A percentile compares a stretch with the other conserved stretches of the same genome.
These are phyloP conservation scores for Himalopsyche anomala DNA, from an alignment of 2,888 invertebrate species.

Conservation along the genomic window DNA sequence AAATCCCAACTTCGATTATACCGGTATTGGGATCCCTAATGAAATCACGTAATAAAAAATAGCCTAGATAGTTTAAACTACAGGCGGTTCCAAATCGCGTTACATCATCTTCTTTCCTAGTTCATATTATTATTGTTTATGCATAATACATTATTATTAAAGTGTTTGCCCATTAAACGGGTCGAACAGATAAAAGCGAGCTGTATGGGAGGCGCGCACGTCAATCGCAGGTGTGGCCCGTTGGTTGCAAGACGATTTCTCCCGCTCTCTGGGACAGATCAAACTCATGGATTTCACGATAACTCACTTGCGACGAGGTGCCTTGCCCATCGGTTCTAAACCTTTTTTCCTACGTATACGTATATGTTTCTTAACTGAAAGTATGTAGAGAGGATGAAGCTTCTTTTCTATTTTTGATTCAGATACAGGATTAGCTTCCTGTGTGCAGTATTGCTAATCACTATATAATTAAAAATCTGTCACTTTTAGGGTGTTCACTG, in stretches of 20 bases:
- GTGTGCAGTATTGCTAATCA: too few species aligned
- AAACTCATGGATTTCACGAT: conserved; percentile 35
- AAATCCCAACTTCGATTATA: too few species aligned
- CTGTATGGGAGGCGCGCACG: conserved; percentile 32
- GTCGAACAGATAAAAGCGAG: conserved; percentile 3
- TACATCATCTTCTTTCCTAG: conserved; percentile 29
- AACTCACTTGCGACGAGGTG: conserved; percentile 33
- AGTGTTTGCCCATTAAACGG: conserved; percentile 40
- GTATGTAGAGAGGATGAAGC: too few species aligned
- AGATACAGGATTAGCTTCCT: too few species aligned
- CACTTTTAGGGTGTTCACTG: too few species aligned
- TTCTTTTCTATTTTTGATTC: too few species aligned
- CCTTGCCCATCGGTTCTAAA: background rate
- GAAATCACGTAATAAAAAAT: too few species aligned
- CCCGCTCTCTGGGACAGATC: conserved; percentile 39
- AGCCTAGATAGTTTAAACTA: background rate
- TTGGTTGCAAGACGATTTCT: conserved; percentile 38
- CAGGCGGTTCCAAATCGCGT: background rate
- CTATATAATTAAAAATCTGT: too few species aligned
- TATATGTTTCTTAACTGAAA: too few species aligned
- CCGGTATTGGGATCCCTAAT: too few species aligned
- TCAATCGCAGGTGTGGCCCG: conserved; percentile 42
- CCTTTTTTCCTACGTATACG: background rate
- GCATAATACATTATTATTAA: conserved; percentile 40
- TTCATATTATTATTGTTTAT: background rate